Evolutionary conservation across 2,888 invertebrate species (phyloP), one percentile per base, ranked within the genome.

Genomic region (Odontocolon sp.): DNA sequence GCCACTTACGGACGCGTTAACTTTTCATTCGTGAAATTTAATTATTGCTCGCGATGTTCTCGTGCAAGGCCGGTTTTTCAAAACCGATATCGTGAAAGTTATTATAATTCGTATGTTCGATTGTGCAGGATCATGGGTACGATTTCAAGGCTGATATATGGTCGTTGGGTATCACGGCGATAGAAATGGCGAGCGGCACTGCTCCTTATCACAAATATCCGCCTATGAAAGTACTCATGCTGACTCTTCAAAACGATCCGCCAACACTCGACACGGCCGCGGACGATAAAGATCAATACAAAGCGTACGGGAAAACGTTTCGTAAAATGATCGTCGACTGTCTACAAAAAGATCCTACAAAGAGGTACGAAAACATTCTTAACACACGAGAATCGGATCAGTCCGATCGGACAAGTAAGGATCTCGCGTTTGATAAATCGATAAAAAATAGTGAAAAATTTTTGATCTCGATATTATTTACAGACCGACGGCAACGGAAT

Each of bases 151-250:
- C 99, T 1, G 96, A 96, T 87, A 96, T 96, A 83, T 96, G 98
- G 98, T 94, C 97, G 84, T 95, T 98, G 87, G 98, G 98, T 21
- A 98, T 98, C 81, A 98, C 99, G 0, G 99, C 99, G 0, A 99
- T 99, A 83, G 99, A 99, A 92, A 95, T 99, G 95, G 99, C 99
- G 0, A 97, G 98, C 1, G 98, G 98, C 9, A 98, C 98, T 0
- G 99, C 99, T 0, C 99, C 99, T 0, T 99, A 99, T 90, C 99
- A 99, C 90, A 99, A 98, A 90, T 99, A 97, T 90, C 98, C 99
- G 31, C 98, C 99, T 0, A 99, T 99, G 99, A 99, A 99, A 92
- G 97, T 99, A 61, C 92, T 99, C 69, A 99, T 99, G 98, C 91
- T 99, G 80, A 99, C 99, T 0, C 92, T 99, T 74, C 98, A 99